Conservation (phyloP, 2,797 vertebrate species). For the Cetoscarus ocellatus region DNA sequence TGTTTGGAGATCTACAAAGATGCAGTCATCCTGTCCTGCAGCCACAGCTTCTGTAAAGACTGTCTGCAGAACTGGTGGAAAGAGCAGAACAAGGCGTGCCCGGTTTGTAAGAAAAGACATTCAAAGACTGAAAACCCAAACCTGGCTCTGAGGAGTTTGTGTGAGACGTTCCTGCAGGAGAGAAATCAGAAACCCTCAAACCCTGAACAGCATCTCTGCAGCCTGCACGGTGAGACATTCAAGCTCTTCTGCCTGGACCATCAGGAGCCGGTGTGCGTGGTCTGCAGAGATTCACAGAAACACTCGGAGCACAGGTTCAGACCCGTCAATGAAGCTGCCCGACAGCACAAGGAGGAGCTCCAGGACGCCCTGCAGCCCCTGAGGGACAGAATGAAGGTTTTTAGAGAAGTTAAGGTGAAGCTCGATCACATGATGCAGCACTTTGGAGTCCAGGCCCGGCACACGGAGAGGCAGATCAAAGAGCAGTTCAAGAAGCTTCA, state of each 20-base stretch:
- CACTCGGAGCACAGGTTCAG: too few relatives aligned
- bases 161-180: too few relatives aligned
- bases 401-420: background rate
- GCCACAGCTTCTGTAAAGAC: too few relatives aligned
- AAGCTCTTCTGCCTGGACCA: too few relatives aligned
- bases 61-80: constrained; percentile 11
- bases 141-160: too few relatives aligned
- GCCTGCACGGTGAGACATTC: too few relatives aligned
- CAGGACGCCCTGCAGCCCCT: background rate
- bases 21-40: too few relatives aligned
- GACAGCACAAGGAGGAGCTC: background rate
- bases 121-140: too few relatives aligned
- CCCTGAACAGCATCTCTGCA: too few relatives aligned
- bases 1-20: too few relatives aligned
- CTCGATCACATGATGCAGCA: background rate
- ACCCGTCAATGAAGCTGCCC: background rate
- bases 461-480: background rate
- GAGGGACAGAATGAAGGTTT: background rate
- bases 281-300: background rate
- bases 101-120: background rate
- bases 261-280: background rate
- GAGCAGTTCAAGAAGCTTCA: background rate
- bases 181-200: too few relatives aligned
- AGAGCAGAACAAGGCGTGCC: background rate
- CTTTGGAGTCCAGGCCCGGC: background rate